A percentile compares a stretch with the other conserved stretches of the same genome.
Conservation (phyloP, 2,797 vertebrate species). For the Loriculus beryllinus region DNA sequence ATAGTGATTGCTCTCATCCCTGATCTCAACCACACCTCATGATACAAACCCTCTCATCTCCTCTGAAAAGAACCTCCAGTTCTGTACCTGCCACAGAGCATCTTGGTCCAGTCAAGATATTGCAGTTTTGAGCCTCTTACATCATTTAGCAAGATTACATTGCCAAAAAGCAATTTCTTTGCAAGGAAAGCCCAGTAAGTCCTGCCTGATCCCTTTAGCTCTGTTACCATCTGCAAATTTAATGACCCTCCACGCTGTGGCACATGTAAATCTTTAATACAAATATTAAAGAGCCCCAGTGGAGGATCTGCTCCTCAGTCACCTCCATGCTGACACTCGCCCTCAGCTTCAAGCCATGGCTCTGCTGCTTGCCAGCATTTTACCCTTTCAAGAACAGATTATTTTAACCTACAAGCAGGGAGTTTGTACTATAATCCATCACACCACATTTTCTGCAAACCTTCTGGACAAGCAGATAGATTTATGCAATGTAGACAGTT, state of each 20-base stretch:
- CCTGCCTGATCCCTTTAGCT: neutral
- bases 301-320: neutral
- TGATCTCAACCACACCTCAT: neutral
- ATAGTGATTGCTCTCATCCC: neutral
- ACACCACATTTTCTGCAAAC: neutral
- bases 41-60: neutral
- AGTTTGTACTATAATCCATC: conserved; percentile 5
- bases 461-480: conserved; percentile 5
- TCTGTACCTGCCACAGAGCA: neutral
- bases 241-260: neutral
- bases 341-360: neutral
- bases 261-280: neutral
- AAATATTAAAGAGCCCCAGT: neutral
- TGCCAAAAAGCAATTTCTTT: neutral
- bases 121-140: neutral
- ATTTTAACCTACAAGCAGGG: conserved; percentile 38
- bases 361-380: neutral
- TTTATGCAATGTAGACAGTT: conserved; percentile 22
- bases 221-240: conserved; percentile 2
- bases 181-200: neutral
- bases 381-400: neutral
- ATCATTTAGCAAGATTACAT: neutral
- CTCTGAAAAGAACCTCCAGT: neutral
- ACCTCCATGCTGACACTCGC: neutral
- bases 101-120: neutral